Base-by-base conservation (phyloP, 64 coral and sea anemone genomes). In the Montipora capricornis region DNA sequence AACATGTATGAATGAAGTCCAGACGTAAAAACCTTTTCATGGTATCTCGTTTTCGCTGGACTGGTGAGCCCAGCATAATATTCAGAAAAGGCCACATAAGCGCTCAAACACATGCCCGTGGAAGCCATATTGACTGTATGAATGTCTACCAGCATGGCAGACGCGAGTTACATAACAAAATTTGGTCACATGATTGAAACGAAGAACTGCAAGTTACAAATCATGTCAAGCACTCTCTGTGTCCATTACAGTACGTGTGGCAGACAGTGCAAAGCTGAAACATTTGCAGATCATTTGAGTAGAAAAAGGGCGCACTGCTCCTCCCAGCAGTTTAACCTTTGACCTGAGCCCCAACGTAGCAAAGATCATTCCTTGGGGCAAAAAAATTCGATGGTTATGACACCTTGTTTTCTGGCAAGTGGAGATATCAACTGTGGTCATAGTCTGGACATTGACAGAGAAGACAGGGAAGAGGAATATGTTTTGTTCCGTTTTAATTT, bases 51-150 rank as follows among this genome's bases (percentile, higher is more conserved):
- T 57, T 57, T 3, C 52, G 52, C 52, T 57, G 52, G 10, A 57
- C 52, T 57, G 52, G 52, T 57, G 52, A 57, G 2, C 5, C 52
- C 10, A 10, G 52, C 52, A 57, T 57, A 57, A 57, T 57, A 57
- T 57, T 57, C 10, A 57, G 52, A 57, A 57, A 57, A 57, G 10
- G 52, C 52, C 52, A 74, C 73, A 79, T 2, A 29, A 89, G 17
- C 47, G 37, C 26, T 20, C 46, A 19, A 79, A 89, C 60, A 61
- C 73, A 49, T 71, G 64, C 44, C 60, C 53, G 26, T 9, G 13
- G 87, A 89, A 74, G 73, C 87, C 87, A 89, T 89, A 62, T 89
- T 66, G 1, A 60, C 77, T 58, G 37, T 90, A 55, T 89, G 87
- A 15, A 58, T 89, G 51, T 78, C 87, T 73, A 79, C 88, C 88